Conservation (phyloP, 2,113 vertebrate species). For the Nothocercus nigrocapillus region DNA sequence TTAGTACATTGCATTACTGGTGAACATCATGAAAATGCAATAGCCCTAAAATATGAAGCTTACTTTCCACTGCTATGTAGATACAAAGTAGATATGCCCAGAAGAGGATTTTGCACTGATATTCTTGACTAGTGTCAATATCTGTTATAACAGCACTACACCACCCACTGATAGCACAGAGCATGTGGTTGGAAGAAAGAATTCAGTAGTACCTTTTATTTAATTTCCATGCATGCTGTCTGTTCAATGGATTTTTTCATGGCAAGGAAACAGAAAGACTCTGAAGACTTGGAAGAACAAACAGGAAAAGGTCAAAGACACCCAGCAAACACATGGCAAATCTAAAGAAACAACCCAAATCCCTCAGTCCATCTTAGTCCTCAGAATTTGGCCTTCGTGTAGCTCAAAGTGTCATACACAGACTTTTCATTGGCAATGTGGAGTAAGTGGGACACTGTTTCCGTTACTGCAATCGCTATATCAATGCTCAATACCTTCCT, state of each 20-base stretch:
- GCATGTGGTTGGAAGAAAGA: not conserved
- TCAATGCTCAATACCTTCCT: not conserved
- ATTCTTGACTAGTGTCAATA: not conserved
- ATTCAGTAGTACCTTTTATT: not conserved
- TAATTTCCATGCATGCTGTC: not conserved
- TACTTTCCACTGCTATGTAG: not conserved
- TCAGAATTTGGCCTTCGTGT: not conserved
- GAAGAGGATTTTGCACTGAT: not conserved
- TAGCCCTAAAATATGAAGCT: not conserved
- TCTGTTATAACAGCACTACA: not conserved
- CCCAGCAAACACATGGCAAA: not conserved
- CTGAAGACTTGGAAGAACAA: slow-evolving; percentile 19
- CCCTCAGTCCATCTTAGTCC: not conserved
- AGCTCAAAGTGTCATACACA: not conserved
- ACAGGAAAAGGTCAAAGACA: slow-evolving; percentile 18
- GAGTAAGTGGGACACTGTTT: not conserved
- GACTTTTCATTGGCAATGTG: slow-evolving; percentile 20
- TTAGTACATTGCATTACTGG: not conserved
- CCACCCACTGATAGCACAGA: not conserved
- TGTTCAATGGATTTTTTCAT: not conserved
- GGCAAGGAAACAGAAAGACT: not conserved
- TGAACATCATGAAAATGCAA: not conserved
- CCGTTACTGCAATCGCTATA: not conserved
- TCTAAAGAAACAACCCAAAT: not conserved
- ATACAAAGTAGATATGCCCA: not conserved